Conservation (phyloP, 2,113 vertebrate genomes). For the Thalassarche chlororhynchos region DNA sequence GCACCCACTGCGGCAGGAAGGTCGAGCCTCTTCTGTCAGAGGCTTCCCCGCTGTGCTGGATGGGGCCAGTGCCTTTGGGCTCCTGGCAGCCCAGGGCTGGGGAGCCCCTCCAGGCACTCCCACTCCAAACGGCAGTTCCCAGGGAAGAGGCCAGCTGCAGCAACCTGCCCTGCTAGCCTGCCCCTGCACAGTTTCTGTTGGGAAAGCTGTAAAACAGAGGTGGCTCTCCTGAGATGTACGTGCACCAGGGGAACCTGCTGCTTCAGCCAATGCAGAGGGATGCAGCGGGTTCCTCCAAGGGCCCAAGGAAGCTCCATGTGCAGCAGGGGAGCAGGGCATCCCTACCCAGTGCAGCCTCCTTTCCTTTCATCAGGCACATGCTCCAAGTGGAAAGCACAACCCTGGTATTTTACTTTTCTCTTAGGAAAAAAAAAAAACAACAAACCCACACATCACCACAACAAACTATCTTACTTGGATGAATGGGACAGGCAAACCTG, state of each 20-base stretch:
- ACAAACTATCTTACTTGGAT: background rate
- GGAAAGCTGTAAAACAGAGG: background rate
- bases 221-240: background rate
- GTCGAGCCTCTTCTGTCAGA: background rate
- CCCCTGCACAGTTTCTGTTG: background rate
- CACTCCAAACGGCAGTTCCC: accelerated
- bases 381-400: background rate
- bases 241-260: background rate
- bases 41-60: accelerated
- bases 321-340: background rate
- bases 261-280: background rate
- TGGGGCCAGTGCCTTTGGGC: background rate
- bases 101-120: background rate
- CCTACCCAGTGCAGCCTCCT: background rate
- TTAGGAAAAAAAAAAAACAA: background rate
- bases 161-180: background rate
- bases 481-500: background rate
- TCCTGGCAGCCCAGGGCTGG: background rate
- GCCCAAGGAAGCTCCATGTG: background rate
- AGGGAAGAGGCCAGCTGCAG: background rate
- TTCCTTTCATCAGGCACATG: background rate
- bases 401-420: background rate
- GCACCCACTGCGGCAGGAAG: background rate
- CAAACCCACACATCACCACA: background rate
- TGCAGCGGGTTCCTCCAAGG: too few species aligned